These are phyloP conservation scores for Popillia japonica DNA, from an alignment of 1,140 invertebrate species.

Conservation along the genomic window DNA sequence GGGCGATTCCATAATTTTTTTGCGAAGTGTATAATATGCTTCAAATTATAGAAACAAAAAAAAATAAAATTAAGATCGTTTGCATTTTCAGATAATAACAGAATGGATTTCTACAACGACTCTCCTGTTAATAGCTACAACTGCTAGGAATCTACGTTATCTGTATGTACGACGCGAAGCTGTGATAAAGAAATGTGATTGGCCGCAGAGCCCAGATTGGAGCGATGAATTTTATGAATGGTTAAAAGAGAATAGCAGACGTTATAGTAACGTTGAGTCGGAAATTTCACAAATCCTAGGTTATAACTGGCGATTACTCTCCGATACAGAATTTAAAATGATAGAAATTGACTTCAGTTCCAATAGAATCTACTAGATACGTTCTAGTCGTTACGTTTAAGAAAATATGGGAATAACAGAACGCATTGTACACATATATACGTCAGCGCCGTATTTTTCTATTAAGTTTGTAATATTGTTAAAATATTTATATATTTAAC, in stretches of 20 bases:
- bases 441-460: neutral
- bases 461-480: constrained; percentile 5
- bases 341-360: constrained; percentile 44
- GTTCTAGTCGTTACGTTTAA: neutral
- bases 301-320: constrained; percentile 75
- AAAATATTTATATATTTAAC: neutral
- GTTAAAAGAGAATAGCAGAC: constrained; percentile 68
- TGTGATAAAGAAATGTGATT: constrained; percentile 75
- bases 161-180: constrained; percentile 78
- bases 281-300: constrained; percentile 76
- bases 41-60: too few species aligned
- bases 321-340: constrained; percentile 74
- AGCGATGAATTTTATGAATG: constrained; percentile 72
- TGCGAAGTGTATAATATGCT: too few species aligned
- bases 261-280: constrained; percentile 71
- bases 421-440: neutral
- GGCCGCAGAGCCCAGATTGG: constrained; percentile 72
- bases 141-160: constrained; percentile 69
- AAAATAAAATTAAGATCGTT: neutral
- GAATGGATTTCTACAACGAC: constrained; percentile 84
- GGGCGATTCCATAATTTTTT: too few species aligned
- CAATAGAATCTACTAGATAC: neutral
- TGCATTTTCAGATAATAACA: constrained; percentile 69
- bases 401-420: neutral
- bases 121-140: constrained; percentile 75